A percentile compares a stretch with the other conserved stretches of the same genome.
Conservation (phyloP, 2,113 vertebrate species). For the Zingel zingel region DNA sequence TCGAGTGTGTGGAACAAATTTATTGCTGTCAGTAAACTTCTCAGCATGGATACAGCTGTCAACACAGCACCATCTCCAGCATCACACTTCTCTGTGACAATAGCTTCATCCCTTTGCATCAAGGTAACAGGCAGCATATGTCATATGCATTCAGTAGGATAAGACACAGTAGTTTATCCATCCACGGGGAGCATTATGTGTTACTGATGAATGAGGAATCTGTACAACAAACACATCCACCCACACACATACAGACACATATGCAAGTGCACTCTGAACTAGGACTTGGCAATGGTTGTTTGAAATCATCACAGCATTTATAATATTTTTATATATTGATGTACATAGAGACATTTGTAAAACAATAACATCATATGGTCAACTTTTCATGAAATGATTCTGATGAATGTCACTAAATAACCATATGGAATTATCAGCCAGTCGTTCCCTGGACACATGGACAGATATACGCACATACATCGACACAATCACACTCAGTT, state of each 20-base stretch:
- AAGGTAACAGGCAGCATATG: conserved; percentile 22
- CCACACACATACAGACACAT: not conserved
- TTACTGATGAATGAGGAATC: conserved; percentile 18
- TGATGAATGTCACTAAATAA: not conserved
- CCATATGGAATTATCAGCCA: not conserved
- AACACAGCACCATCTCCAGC: conserved; percentile 41
- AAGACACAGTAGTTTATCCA: conserved; percentile 12
- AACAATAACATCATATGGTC: not conserved
- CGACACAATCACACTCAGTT: not conserved
- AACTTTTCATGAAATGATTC: not conserved
- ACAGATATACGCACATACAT: not conserved
- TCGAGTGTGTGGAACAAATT: conserved; percentile 71
- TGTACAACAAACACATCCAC: conserved; percentile 23
- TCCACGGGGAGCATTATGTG: conserved; percentile 1
- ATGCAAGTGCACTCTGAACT: not conserved
- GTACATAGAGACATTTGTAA: not conserved
- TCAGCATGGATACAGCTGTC: conserved; percentile 68
- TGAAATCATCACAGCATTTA: not conserved
- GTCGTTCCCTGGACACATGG: not conserved
- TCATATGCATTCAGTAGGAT: conserved; percentile 23
- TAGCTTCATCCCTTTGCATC: conserved; percentile 5
- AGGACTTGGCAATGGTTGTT: not conserved
- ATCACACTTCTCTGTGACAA: conserved; percentile 17
- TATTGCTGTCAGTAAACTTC: conserved; percentile 75
- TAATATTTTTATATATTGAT: not conserved